These are phyloP conservation scores for Anastrepha obliqua DNA, from an alignment of 1,140 invertebrate genomes.

Conservation along the genomic window DNA sequence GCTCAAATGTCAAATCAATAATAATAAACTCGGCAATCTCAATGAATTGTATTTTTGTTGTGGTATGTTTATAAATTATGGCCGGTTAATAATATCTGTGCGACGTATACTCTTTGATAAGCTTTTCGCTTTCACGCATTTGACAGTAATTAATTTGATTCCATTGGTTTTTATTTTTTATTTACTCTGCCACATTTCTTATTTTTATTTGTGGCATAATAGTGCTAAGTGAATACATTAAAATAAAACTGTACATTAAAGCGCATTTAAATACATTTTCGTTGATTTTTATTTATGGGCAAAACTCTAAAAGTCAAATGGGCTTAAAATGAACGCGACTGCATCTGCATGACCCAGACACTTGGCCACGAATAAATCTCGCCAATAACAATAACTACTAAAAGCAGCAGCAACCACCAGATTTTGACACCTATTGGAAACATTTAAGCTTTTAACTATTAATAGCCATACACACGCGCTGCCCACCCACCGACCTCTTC, in stretches of 20 bases:
- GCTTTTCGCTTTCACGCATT: neutral
- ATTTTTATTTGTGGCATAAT: neutral
- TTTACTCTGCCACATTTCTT: neutral
- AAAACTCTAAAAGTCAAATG: too few relatives aligned
- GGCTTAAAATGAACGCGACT: too few relatives aligned
- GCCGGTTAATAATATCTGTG: constrained; percentile 25
- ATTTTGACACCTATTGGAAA: constrained; percentile 4
- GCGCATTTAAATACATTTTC: too few relatives aligned
- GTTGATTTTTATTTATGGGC: too few relatives aligned
- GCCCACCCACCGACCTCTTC: too few relatives aligned
- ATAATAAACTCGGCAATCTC: neutral
- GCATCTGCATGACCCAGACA: too few relatives aligned
- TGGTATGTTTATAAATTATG: neutral
- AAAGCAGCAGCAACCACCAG: neutral
- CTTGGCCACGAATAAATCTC: too few relatives aligned
- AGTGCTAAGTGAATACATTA: neutral
- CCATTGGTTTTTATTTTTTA: neutral
- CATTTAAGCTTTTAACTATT: neutral
- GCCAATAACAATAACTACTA: too few relatives aligned
- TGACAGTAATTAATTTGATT: constrained; percentile 40
- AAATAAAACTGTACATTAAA: neutral
- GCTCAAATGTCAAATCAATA: constrained; percentile 5
- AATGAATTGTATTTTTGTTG: neutral
- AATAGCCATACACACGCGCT: neutral
- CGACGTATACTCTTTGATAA: neutral